These are phyloP conservation scores for Spilarctia lutea DNA, from an alignment of 2,888 invertebrate species.

Conservation along the genomic window DNA sequence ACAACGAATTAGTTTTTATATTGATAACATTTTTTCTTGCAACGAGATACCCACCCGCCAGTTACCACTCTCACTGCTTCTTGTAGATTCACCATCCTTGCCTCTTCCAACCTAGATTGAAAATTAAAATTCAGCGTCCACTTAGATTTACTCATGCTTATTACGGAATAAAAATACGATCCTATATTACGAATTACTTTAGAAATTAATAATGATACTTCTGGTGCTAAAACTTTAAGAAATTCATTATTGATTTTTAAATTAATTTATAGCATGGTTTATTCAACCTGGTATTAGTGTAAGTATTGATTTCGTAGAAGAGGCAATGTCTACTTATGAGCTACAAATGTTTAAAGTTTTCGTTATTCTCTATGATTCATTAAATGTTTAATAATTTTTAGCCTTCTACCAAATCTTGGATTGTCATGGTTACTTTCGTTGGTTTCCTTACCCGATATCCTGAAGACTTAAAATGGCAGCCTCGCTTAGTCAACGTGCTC, in stretches of 20 bases:
- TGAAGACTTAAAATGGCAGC: constrained; percentile 98
- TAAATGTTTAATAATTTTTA: background rate
- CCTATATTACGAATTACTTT: constrained; percentile 56
- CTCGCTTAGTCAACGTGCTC: constrained; percentile 98
- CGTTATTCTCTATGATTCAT: background rate
- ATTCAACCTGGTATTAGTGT: too few species aligned
- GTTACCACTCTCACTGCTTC: constrained; percentile 79
- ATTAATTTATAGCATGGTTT: background rate
- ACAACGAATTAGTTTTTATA: constrained; percentile 4
- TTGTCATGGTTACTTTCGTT: constrained; percentile 6
- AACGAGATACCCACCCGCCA: constrained; percentile 84
- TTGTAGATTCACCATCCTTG: constrained; percentile 75
- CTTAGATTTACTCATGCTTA: constrained; percentile 70
- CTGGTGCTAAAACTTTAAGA: constrained; percentile 26
- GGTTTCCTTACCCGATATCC: constrained; percentile 94
- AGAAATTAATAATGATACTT: constrained; percentile 52
- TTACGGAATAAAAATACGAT: constrained; percentile 73
- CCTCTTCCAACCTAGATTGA: constrained; percentile 84
- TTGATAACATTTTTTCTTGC: constrained; percentile 51
- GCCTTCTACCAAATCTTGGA: constrained; percentile 29
- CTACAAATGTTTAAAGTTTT: background rate
- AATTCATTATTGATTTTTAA: constrained; percentile 23
- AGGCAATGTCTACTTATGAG: background rate
- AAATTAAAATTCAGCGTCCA: constrained; percentile 84
- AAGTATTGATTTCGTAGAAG: background rate